phyloP scores from a whole-genome alignment of 2,797 vertebrate genomes.

The Chaunax sp. region DNA sequence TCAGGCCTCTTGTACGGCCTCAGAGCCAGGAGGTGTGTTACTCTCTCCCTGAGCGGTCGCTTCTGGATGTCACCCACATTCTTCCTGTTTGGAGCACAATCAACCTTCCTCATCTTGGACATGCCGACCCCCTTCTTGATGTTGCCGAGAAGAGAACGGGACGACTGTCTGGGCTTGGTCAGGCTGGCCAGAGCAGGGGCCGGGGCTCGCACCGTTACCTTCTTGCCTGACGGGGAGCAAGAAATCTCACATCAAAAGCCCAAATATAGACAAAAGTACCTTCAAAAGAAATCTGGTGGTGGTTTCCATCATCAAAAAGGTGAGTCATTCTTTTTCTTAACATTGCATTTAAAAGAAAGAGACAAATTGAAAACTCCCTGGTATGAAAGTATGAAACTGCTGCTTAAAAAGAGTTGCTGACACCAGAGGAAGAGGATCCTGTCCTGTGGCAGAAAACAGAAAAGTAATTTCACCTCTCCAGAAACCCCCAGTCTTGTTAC shows the following conservation, averaged over 20 bases:
- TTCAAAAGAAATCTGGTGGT: slow-evolving; percentile 13
- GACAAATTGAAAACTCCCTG: background rate
- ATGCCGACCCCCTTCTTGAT: background rate
- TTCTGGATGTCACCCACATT: slow-evolving; percentile 77
- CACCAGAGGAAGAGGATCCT: slow-evolving; percentile 12
- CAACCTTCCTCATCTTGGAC: slow-evolving; percentile 52
- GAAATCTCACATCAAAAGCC: slow-evolving; percentile 18
- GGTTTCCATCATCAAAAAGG: background rate
- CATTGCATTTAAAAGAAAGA: background rate
- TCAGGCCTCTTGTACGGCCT: slow-evolving; percentile 92
- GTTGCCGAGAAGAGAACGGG: slow-evolving; percentile 81
- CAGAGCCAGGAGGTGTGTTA: slow-evolving; percentile 92
- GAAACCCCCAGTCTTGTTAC: slow-evolving; percentile 45
- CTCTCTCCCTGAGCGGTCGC: slow-evolving; percentile 88
- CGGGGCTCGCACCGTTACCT: slow-evolving; percentile 89
- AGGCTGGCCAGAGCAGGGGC: slow-evolving; percentile 84
- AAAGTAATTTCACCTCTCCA: slow-evolving; percentile 43
- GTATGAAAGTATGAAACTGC: slow-evolving; percentile 1
- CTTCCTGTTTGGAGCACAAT: slow-evolving; percentile 26
- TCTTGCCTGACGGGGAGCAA: slow-evolving; percentile 83
- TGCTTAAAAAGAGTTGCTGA: background rate
- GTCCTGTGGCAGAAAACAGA: slow-evolving; percentile 20
- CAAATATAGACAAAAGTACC: slow-evolving; percentile 1
- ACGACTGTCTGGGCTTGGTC: slow-evolving; percentile 85
- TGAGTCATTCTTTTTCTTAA: background rate